Percentiles rank a stretch among this genome's conserved stretches.
Evolutionary conservation across 35 echinoderm and acorn worm species (phyloP).

Genomic region (Lytechinus pictus): DNA sequence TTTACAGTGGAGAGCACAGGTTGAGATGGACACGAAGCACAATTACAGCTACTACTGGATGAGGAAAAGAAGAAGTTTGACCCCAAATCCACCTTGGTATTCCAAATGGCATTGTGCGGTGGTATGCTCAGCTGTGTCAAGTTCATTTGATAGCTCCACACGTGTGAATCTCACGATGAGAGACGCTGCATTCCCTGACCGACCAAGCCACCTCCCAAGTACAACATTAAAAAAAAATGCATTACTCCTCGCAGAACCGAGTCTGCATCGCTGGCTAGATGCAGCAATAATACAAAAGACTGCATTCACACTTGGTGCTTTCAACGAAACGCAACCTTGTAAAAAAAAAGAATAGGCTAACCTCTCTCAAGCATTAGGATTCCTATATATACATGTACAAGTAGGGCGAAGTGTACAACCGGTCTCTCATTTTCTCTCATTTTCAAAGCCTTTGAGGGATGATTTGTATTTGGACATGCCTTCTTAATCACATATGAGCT

Average conservation of each 20-base stretch:
- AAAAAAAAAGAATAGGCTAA: neutral
- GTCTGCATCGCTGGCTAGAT: neutral
- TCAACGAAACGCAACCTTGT: neutral
- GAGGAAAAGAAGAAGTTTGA: neutral
- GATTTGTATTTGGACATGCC: neutral
- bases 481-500: slow-evolving; percentile 1
- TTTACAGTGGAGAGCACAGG: neutral
- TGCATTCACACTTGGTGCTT: neutral
- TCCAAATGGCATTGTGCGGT: neutral
- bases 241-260: neutral
- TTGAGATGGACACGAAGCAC: neutral
- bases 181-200: neutral
- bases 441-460: neutral
- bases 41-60: neutral
- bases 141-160: slow-evolving; percentile 1
- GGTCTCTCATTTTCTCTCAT: neutral
- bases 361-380: neutral
- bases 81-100: neutral
- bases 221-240: neutral
- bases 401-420: neutral
- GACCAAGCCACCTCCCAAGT: neutral
- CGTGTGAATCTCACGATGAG: neutral
- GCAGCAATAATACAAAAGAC: neutral
- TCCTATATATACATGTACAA: neutral
- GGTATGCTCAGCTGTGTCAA: neutral